Conservation (phyloP, 2,113 vertebrate genomes). For the Platysternon megacephalum region DNA sequence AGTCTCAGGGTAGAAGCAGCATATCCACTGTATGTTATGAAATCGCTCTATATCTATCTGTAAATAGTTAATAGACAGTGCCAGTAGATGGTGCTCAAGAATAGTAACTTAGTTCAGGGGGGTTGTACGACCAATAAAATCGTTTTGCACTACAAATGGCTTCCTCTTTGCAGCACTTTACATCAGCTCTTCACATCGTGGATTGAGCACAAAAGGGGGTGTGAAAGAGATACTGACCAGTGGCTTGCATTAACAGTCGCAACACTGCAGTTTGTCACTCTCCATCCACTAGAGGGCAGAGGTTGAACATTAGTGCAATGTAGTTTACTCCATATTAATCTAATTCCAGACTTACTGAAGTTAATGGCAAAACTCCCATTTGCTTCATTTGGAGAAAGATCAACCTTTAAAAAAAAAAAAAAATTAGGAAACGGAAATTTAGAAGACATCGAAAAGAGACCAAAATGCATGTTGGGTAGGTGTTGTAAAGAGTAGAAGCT, state of each 20-base stretch:
- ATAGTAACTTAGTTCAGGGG: accelerated
- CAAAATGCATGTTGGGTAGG: background rate
- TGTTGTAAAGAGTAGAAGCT: background rate
- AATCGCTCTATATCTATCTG: background rate
- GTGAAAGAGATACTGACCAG: background rate
- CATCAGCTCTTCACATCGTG: too few species aligned
- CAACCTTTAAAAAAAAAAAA: background rate
- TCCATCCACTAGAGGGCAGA: background rate
- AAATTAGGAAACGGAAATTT: background rate
- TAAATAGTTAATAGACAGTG: background rate
- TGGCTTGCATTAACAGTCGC: background rate
- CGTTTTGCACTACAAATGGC: background rate
- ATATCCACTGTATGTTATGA: too few species aligned
- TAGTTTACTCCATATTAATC: background rate
- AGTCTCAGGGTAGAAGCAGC: too few species aligned
- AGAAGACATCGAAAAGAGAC: background rate
- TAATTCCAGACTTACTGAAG: background rate
- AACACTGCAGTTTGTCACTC: background rate
- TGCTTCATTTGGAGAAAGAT: background rate
- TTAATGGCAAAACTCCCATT: background rate
- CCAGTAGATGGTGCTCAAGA: background rate
- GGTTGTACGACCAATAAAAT: background rate
- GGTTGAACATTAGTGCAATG: accelerated
- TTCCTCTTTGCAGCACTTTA: background rate
- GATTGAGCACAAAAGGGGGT: accelerated